Evolutionary conservation across 2,888 invertebrate species (phyloP), one percentile per base, ranked within the genome.

Genomic region (Tetranychus piercei): DNA sequence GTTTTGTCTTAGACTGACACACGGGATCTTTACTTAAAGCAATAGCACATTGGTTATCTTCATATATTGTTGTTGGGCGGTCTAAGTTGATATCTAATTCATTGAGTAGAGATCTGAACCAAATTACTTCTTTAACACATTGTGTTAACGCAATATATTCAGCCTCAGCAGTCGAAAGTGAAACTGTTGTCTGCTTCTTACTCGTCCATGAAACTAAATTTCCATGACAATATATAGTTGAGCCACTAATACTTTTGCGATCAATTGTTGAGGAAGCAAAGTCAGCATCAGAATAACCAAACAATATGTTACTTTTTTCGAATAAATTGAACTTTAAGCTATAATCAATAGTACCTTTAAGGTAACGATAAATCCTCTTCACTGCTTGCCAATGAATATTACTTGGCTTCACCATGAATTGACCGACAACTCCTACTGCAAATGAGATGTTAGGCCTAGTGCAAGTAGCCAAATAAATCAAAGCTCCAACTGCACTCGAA

Each of bases 41-140:
- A 20, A 77, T 76, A 8, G 78, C 74, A 8, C 76, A 75, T 64
- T 79, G 79, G 70, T 79, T 79, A 69, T 78, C 78, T n/a, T 74
- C 45, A n/a, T 67, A 71, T 6, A 75, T 23, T 11, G 34, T 55
- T 43, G 74, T 74, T 1, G 73, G 73, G 3, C 1, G 22, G 9
- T 11, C 4, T 7, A 15, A 15, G 3, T 2, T 4, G 18, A 67
- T 22, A 75, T 22, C 43, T 20, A 73, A 7, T 44, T 76, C 75
- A 23, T 73, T 11, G n/a, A 73, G n/a, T 67, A 75, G 45, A 67
- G 72, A 70, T 5, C 73, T 5, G 18, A 76, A 43, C 73, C 71
- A 74, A 8, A 73, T 9, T 20, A 75, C 9, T 71, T 77, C 74
- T 55, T 74, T 73, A 11, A 73, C n/a, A 7, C 72, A 64, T 11